Conservation (phyloP, 2,888 invertebrate genomes). For the Agrenia bidenticulata region DNA sequence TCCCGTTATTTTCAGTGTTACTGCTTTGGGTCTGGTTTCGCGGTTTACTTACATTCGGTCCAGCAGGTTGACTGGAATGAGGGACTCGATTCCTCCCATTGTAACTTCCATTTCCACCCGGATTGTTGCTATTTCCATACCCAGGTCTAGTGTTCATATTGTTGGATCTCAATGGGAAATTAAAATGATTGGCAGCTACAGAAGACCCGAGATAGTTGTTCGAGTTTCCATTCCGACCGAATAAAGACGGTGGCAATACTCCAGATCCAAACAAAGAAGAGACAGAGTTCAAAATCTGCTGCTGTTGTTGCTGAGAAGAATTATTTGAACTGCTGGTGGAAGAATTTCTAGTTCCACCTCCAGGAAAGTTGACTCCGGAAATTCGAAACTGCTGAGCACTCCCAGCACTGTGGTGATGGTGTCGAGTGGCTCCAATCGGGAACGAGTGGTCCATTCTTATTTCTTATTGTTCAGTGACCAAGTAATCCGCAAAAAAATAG, state of each 20-base stretch:
- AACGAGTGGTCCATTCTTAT: conserved; percentile 44
- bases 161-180: conserved; percentile 27
- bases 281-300: conserved; percentile 15
- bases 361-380: conserved; percentile 19
- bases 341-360: conserved; percentile 12
- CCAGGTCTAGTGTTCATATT: neutral
- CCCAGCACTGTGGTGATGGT: conserved; percentile 29
- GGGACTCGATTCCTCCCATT: neutral
- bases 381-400: conserved; percentile 22
- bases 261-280: conserved; percentile 14
- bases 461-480: too few relatives aligned
- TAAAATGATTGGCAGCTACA: conserved; percentile 20
- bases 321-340: conserved; percentile 12
- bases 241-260: neutral
- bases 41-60: neutral
- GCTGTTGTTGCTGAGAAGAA: conserved; percentile 14
- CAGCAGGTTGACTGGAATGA: neutral
- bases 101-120: neutral
- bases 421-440: conserved; percentile 35
- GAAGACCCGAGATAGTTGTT: neutral
- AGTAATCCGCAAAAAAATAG: too few relatives aligned
- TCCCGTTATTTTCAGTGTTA: conserved; percentile 22
- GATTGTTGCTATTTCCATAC: neutral
- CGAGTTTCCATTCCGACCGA: neutral
- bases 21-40: conserved; percentile 4